Conservation (phyloP, 2,888 invertebrate species). For the Lydus trimaculatus region DNA sequence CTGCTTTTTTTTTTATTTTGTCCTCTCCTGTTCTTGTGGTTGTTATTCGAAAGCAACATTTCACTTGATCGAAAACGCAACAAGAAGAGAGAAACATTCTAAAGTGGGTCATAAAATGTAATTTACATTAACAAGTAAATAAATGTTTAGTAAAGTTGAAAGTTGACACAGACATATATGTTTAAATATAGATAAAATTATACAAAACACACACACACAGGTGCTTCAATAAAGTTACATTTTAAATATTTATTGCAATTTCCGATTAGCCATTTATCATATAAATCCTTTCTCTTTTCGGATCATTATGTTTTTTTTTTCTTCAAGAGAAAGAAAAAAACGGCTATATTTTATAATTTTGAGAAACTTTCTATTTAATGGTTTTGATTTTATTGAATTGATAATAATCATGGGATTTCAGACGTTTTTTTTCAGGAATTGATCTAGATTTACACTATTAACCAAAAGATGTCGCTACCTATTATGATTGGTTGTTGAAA, state of each 20-base stretch:
- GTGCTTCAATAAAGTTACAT: background rate
- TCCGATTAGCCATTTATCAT: conserved; percentile 25
- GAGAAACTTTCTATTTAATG: background rate
- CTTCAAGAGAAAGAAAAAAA: too few species aligned
- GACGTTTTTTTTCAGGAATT: conserved; percentile 25
- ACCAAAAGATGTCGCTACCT: conserved; percentile 45
- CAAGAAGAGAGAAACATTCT: conserved; percentile 5
- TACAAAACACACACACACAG: too few species aligned
- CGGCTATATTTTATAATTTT: background rate
- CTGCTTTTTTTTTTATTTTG: background rate
- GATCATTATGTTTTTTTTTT: too few species aligned
- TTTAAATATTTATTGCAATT: conserved; percentile 15
- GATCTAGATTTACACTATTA: conserved; percentile 37
- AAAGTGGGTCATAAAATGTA: conserved; percentile 41
- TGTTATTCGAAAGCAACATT: background rate
- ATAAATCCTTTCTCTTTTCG: conserved; percentile 26
- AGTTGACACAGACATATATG: conserved; percentile 9
- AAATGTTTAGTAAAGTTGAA: conserved; percentile 36
- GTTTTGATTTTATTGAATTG: background rate
- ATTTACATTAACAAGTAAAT: conserved; percentile 45
- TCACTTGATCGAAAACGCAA: background rate
- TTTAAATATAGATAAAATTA: background rate
- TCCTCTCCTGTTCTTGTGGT: too few species aligned
- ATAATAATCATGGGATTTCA: background rate
- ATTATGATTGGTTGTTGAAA: conserved; percentile 36